These are phyloP conservation scores for Chesias legatella DNA, from an alignment of 2,888 invertebrate species.

Conservation along the genomic window DNA sequence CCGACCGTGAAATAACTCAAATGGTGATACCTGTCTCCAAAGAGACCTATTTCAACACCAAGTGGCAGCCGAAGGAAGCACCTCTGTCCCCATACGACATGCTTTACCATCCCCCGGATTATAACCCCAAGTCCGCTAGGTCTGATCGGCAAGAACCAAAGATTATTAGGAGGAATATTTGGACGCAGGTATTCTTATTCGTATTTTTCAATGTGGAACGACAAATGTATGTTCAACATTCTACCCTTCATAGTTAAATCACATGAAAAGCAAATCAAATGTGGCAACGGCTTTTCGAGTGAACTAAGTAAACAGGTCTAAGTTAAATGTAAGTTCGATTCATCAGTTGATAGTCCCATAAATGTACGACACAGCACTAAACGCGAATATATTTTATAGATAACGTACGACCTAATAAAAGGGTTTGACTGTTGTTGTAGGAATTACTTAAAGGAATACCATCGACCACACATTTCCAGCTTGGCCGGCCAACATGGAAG, in stretches of 20 bases:
- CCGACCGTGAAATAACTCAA: constrained; percentile 45
- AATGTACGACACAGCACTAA: no score
- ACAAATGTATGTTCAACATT: no score
- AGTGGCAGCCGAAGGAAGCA: constrained; percentile 45
- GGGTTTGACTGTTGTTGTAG: constrained; percentile 33
- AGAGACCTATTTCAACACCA: constrained; percentile 61
- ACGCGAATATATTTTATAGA: constrained; percentile 3
- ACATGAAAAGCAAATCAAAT: no score
- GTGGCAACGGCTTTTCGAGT: no score
- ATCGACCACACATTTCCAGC: constrained; percentile 58
- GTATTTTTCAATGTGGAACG: no score
- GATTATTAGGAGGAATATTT: constrained; percentile 65
- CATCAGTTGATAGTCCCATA: no score
- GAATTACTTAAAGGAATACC: constrained; percentile 63
- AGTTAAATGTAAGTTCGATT: no score
- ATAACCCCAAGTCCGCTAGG: constrained; percentile 65
- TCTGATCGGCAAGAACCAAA: constrained; percentile 67
- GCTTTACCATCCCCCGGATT: constrained; percentile 70
- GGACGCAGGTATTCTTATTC: constrained; percentile 62
- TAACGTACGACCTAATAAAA: no score
- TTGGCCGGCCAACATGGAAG: constrained; percentile 62
- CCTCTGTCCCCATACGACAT: constrained; percentile 67
- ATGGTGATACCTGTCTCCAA: constrained; percentile 68
- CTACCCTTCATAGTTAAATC: no score
- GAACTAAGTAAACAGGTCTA: no score